phyloP scores from a whole-genome alignment of 2,113 vertebrate species.

The Callocephalon fimbriatum region DNA sequence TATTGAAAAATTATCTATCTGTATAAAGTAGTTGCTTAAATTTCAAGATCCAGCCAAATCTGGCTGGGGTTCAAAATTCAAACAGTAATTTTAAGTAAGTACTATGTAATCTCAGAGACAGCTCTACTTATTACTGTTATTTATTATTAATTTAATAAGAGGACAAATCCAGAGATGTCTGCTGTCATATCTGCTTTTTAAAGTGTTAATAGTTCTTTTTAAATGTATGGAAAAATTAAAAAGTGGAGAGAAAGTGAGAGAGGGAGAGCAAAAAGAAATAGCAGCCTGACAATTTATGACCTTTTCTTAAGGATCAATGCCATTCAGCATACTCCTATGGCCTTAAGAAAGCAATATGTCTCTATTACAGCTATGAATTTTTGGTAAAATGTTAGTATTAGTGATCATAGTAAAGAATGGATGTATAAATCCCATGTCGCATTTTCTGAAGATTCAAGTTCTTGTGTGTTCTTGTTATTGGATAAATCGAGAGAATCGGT shows the following conservation, averaged over 20 bases:
- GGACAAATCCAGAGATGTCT: neutral
- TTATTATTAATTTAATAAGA: neutral
- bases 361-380: neutral
- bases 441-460: neutral
- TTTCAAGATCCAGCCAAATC: neutral
- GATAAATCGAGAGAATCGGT: neutral
- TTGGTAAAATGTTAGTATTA: neutral
- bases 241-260: neutral
- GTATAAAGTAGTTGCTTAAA: neutral
- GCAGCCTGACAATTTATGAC: neutral
- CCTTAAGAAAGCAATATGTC: neutral
- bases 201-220: neutral
- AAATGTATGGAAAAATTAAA: neutral
- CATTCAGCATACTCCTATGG: neutral
- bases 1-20: neutral
- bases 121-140: neutral
- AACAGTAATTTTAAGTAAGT: neutral
- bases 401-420: neutral
- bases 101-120: slow-evolving; percentile 1
- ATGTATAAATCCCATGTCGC: neutral
- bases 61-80: slow-evolving; percentile 16
- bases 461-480: neutral
- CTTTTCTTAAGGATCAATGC: neutral
- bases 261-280: neutral
- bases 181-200: neutral